A percentile compares a stretch with the other conserved stretches of the same genome.
Evolutionary conservation across 2,113 vertebrate genomes (phyloP).

Genomic region (Equus quagga): DNA sequence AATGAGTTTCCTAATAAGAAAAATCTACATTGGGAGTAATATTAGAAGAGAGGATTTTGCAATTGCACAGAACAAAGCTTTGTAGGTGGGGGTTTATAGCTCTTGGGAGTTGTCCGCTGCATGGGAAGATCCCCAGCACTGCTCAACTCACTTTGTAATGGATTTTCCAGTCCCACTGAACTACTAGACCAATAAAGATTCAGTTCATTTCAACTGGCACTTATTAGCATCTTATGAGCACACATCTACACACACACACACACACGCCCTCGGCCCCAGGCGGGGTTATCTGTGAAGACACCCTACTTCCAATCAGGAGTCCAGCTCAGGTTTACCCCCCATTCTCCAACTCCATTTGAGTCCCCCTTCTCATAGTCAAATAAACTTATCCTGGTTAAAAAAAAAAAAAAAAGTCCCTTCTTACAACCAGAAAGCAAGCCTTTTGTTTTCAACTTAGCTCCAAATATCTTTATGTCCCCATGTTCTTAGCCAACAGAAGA

Average conservation of each 20-base stretch:
- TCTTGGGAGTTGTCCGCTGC: background rate
- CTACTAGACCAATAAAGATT: background rate
- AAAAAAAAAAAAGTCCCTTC: background rate
- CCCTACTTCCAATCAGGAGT: background rate
- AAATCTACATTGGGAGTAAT: background rate
- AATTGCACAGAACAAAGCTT: background rate
- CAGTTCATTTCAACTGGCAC: background rate
- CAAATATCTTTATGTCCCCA: background rate
- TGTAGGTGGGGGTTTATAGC: rapidly evolving
- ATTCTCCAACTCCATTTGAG: background rate
- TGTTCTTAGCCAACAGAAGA: background rate
- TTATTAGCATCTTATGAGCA: too few species aligned
- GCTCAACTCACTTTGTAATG: background rate
- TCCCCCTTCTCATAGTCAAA: background rate
- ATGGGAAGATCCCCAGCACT: background rate
- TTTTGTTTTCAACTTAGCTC: background rate
- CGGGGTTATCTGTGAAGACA: background rate
- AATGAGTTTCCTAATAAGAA: background rate
- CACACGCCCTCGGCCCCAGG: background rate
- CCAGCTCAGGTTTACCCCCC: too few species aligned
- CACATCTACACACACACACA: rapidly evolving
- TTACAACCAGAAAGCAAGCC: background rate
- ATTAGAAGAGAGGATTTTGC: background rate
- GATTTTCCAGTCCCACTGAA: background rate
- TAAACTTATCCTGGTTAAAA: background rate